Conservation (phyloP, 2,888 invertebrate genomes). For the Drepanosiphum platanoidis region DNA sequence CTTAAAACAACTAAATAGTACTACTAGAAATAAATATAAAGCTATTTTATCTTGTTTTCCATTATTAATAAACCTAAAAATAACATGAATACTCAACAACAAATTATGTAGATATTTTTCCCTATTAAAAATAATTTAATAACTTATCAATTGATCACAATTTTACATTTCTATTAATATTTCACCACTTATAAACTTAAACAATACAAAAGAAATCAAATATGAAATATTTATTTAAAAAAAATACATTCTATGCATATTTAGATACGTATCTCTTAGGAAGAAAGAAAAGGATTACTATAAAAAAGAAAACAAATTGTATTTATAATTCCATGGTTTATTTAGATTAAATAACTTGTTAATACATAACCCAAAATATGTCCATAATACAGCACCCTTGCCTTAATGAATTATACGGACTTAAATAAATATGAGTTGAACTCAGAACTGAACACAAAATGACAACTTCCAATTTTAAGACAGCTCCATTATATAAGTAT, state of each 20-base stretch:
- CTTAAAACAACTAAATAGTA: conserved; percentile 22
- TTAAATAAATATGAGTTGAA: conserved; percentile 22
- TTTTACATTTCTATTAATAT: conserved; percentile 2
- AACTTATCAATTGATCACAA: not conserved
- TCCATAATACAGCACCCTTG: conserved; percentile 41
- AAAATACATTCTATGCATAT: not conserved
- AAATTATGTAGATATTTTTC: conserved; percentile 9
- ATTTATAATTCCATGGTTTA: conserved; percentile 51
- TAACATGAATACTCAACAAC: conserved; percentile 4
- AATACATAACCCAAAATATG: conserved; percentile 52
- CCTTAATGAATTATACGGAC: conserved; percentile 43
- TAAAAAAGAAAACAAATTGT: conserved; percentile 50
- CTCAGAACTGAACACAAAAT: conserved; percentile 30
- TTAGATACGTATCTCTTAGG: conserved; percentile 35
- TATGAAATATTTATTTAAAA: conserved; percentile 7
- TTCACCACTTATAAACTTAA: not conserved
- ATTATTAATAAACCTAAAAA: conserved; percentile 24
- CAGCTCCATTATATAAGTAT: conserved; percentile 5
- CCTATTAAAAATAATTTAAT: not conserved
- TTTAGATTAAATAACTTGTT: conserved; percentile 45
- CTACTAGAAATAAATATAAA: conserved; percentile 38
- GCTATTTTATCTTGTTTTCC: conserved; percentile 5
- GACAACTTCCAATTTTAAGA: conserved; percentile 53
- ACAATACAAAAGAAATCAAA: conserved; percentile 8
- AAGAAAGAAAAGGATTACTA: conserved; percentile 35